These are phyloP conservation scores for Psettodes erumei DNA, from an alignment of 2,113 vertebrate species.

Conservation along the genomic window DNA sequence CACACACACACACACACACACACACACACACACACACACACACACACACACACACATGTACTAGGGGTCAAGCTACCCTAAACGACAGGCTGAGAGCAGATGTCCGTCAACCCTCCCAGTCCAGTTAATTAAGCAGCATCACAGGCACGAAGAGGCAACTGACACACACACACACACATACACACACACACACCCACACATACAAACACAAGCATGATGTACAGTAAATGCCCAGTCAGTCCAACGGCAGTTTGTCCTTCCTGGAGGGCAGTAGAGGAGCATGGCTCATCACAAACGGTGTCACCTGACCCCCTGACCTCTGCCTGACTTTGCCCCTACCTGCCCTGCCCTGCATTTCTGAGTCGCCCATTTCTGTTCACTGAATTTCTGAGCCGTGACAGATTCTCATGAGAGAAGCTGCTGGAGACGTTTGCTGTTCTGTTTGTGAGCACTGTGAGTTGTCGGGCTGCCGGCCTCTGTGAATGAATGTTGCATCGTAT, in stretches of 20 bases:
- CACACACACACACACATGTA: slow-evolving; percentile 29
- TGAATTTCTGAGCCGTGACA: not conserved
- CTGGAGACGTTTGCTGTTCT: not conserved
- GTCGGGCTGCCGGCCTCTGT: slow-evolving; percentile 13
- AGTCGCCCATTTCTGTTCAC: not conserved
- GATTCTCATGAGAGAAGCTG: not conserved
- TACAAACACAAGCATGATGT: slow-evolving; percentile 30
- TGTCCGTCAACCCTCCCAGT: slow-evolving; percentile 77
- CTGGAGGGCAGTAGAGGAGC: not conserved
- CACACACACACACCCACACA: slow-evolving; percentile 36
- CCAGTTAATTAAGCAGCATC: slow-evolving; percentile 77
- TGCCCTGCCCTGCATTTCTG: not conserved
- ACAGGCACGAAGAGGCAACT: slow-evolving; percentile 53
- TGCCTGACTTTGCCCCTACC: not conserved
- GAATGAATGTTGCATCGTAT: slow-evolving; percentile 57
- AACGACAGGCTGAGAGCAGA: slow-evolving; percentile 76
- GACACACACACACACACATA: slow-evolving; percentile 31
- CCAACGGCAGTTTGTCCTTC: slow-evolving; percentile 38
- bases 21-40: slow-evolving; percentile 33
- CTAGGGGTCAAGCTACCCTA: slow-evolving; percentile 67
- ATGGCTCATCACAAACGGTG: not conserved
- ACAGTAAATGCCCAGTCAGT: slow-evolving; percentile 22
- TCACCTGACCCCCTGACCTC: too few species aligned
- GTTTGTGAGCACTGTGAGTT: slow-evolving; percentile 1
- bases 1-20: not conserved